A percentile compares a stretch with the other conserved stretches of the same genome.
phyloP scores from a whole-genome alignment of 2,113 vertebrate species.

The Pampusana beccarii region DNA sequence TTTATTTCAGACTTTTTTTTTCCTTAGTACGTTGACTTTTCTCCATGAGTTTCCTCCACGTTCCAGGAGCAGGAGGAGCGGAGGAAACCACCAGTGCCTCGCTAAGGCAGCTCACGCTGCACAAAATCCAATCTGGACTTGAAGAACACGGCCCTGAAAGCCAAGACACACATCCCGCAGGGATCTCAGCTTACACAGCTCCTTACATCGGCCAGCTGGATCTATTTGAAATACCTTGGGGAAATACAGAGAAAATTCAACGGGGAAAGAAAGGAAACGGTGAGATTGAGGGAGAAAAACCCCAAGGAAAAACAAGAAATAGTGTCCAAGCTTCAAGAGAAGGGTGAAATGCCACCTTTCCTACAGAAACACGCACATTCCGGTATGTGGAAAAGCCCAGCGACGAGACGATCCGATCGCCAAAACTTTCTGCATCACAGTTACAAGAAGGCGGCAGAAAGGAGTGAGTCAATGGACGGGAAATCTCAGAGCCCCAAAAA shows the following conservation, averaged over 20 bases:
- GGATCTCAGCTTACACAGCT: not conserved
- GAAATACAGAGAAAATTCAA: not conserved
- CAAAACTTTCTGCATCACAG: not conserved
- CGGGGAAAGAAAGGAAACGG: not conserved
- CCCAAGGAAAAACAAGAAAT: not conserved
- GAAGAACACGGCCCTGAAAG: not conserved
- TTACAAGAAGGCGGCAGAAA: not conserved
- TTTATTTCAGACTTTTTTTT: not conserved
- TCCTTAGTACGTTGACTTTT: not conserved
- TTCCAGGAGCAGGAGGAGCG: not conserved
- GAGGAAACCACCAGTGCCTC: not conserved
- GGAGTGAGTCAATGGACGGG: not conserved
- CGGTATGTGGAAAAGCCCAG: not conserved
- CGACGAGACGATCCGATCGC: not conserved
- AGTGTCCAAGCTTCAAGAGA: not conserved
- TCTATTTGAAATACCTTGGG: not conserved
- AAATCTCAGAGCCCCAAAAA: not conserved
- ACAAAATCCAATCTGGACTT: not conserved
- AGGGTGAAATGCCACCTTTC: not conserved
- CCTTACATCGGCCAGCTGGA: not conserved
- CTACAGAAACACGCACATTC: not conserved
- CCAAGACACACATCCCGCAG: rapidly evolving
- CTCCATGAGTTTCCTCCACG: not conserved
- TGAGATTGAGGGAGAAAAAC: not conserved
- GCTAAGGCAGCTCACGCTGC: not conserved